Evolutionary conservation across 35 echinoderm and acorn worm species (phyloP).

Genomic region (Strongylocentrotus purpuratus): DNA sequence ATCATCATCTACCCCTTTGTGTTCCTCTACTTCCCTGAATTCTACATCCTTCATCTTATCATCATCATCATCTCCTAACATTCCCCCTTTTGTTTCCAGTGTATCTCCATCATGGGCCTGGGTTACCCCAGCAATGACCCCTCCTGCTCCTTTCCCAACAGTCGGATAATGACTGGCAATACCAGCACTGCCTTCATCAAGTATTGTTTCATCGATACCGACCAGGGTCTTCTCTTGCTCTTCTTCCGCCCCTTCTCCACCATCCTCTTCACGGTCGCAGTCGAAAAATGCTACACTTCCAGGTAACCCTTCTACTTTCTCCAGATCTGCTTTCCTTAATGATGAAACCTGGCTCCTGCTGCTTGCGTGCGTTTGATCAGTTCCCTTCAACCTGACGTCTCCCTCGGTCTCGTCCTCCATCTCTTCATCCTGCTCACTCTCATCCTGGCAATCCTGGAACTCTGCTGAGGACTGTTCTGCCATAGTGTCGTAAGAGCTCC

Average conservation of each 20-base stretch:
- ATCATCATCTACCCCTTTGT: background rate
- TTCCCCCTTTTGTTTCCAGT: background rate
- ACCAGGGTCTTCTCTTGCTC: background rate
- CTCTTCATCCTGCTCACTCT: background rate
- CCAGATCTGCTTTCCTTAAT: background rate
- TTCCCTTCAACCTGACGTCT: background rate
- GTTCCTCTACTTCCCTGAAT: background rate
- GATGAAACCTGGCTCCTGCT: background rate
- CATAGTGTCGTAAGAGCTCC: background rate
- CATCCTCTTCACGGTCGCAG: background rate
- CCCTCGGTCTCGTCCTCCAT: background rate
- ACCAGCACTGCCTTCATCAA: background rate
- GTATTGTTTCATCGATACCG: background rate
- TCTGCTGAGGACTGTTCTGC: background rate
- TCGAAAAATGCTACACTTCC: background rate
- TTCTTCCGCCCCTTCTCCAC: background rate
- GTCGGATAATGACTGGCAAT: background rate
- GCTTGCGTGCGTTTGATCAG: background rate
- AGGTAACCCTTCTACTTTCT: background rate
- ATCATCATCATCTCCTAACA: background rate
- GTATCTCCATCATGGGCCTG: background rate
- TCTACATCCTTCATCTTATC: background rate
- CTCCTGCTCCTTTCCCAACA: background rate
- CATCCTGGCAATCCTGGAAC: background rate
- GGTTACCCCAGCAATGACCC: background rate